Evolutionary conservation across 2,797 vertebrate genomes (phyloP).

Genomic region (Acrossocheilus fasciatus): DNA sequence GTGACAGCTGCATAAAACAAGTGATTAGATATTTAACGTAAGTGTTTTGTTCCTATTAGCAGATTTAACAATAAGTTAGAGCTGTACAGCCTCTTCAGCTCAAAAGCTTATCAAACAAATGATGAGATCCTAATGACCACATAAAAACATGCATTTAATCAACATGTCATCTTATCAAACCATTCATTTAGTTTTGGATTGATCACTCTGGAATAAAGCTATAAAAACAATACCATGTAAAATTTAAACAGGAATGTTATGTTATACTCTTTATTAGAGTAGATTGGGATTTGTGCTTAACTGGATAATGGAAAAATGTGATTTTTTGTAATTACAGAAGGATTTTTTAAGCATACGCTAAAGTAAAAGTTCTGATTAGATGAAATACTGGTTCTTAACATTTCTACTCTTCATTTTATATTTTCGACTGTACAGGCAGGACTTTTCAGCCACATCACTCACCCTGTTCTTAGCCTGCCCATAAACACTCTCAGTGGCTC

Average conservation of each 20-base stretch:
- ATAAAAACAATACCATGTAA: not conserved
- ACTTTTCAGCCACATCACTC: slow-evolving; percentile 57
- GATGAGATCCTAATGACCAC: not conserved
- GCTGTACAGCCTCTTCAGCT: not conserved
- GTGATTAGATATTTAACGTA: not conserved
- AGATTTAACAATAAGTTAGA: not conserved
- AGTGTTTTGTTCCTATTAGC: not conserved
- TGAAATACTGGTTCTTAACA: not conserved
- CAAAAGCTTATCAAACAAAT: slow-evolving; percentile 6
- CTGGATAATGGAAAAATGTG: not conserved
- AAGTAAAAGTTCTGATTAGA: not conserved
- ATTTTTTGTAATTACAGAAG: not conserved
- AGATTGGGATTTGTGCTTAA: not conserved
- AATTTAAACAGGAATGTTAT: not conserved
- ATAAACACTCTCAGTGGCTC: slow-evolving; percentile 79
- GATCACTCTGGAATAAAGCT: not conserved
- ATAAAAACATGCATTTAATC: slow-evolving; percentile 1
- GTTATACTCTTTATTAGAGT: not conserved
- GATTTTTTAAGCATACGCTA: not conserved
- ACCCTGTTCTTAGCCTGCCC: slow-evolving; percentile 85
- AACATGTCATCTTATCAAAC: not conserved
- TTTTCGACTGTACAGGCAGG: not conserved
- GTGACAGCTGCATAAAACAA: not conserved
- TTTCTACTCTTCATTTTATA: not conserved
- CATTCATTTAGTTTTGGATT: not conserved